Base-by-base conservation (phyloP, 2,888 invertebrate genomes). In the Agonopterix heracliana region DNA sequence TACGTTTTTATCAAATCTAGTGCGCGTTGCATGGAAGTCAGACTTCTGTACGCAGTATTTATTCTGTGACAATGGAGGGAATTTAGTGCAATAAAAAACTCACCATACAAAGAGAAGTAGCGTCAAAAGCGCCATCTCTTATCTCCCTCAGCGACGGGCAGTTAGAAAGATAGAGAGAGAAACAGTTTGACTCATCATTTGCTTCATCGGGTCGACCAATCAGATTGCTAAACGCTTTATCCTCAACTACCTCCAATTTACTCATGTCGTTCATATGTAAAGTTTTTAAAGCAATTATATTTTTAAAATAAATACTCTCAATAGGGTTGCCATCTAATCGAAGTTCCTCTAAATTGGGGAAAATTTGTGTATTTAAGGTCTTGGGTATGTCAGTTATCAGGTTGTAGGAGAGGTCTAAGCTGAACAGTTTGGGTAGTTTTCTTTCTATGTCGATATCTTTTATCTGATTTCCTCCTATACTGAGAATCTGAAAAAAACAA, bases 311-410 rank as follows among this genome's bases (percentile, higher is more conserved):
- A 55, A 91, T 75, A 35, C 62, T 66, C 45, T 75, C 68, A 10
- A 91, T 71, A 2, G 87, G 86, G 72, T 91, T 91, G 52, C 85
- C 86, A 61, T 90, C 90, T 43, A 91, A 66, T n/a, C 80, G 66
- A 5, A 91, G 70, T 43, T 81, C 82, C 46, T 82, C 80, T 51
- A 91, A 71, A 57, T 73, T 74, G 1, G 91, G 90, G 36, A 90
- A 79, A 46, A 80, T 74, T 47, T 80, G 71, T 0, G 68, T 64
- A 55, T 68, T 87, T 26, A 91, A 62, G 17, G 74, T 69, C 56
- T 79, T 73, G 2, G 91, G 90, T 52, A 91, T 71, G 48, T 73
- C 76, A 1, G 66, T 54, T 13, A 91, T 65, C 8, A 78, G 57
- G 57, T 91, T 91, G 59, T 83, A 81, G 0, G 91, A 90, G 17